Evolutionary conservation across 2,113 vertebrate genomes (phyloP).

Genomic region (Verasper variegatus): DNA sequence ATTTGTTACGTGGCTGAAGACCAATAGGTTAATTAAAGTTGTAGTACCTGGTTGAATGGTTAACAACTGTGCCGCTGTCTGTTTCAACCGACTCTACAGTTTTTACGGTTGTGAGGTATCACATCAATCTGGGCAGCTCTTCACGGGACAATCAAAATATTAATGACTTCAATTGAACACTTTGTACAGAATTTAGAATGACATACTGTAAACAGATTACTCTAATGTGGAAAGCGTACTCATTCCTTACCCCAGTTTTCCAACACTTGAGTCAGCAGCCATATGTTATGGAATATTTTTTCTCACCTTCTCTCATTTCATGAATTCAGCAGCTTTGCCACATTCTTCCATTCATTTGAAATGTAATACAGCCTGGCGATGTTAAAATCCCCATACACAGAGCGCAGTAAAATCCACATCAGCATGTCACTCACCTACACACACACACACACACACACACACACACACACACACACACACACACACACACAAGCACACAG

Average conservation of each 20-base stretch:
- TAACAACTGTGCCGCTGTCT: background rate
- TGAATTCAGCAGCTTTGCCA: too few species aligned
- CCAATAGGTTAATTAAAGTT: too few species aligned
- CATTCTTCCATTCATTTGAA: background rate
- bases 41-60: too few species aligned
- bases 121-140: background rate
- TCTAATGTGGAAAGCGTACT: too few species aligned
- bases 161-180: background rate
- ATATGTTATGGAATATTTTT: background rate
- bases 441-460: too few species aligned
- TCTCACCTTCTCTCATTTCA: too few species aligned
- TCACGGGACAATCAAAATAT: background rate
- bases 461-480: too few species aligned
- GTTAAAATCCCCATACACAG: background rate
- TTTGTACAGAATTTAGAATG: background rate
- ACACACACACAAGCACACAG: too few species aligned
- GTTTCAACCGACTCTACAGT: background rate
- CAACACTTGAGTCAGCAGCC: background rate
- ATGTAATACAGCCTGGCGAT: background rate
- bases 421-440: background rate
- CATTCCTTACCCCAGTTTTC: too few species aligned
- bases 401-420: background rate
- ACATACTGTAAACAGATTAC: background rate
- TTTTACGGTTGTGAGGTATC: too few species aligned
- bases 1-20: too few species aligned